Evolutionary conservation across 2,888 invertebrate species (phyloP).

Genomic region (Gnatocerus cornutus): DNA sequence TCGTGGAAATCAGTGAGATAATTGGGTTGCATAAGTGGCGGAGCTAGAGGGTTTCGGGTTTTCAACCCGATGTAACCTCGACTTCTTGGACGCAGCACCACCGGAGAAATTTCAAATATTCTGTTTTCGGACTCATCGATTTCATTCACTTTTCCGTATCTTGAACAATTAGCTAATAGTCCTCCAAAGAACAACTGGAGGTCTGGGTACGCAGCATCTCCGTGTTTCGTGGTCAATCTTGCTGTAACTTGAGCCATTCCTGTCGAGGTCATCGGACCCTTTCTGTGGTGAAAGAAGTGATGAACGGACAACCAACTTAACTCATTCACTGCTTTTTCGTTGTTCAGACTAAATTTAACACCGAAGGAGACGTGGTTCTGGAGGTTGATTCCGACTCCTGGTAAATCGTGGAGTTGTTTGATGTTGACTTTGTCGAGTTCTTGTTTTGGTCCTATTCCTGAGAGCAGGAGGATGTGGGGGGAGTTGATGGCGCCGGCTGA

Average conservation of each 20-base stretch:
- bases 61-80: conserved; percentile 77
- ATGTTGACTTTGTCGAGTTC: conserved; percentile 75
- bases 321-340: conserved; percentile 72
- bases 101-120: conserved; percentile 1
- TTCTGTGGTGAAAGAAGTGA: conserved; percentile 74
- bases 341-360: conserved; percentile 72
- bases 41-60: conserved; percentile 78
- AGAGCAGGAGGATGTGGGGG: conserved; percentile 78
- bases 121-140: conserved; percentile 56
- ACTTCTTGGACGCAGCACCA: conserved; percentile 76
- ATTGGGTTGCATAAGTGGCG: conserved; percentile 83
- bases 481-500: conserved; percentile 79
- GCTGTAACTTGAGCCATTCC: conserved; percentile 79
- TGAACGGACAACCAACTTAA: conserved; percentile 75
- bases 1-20: conserved; percentile 81
- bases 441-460: conserved; percentile 78
- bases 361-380: conserved; percentile 79
- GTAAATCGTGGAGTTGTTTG: conserved; percentile 75
- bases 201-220: conserved; percentile 75
- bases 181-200: conserved; percentile 79
- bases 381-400: conserved; percentile 77
- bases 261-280: conserved; percentile 77
- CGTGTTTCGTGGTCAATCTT: conserved; percentile 75
- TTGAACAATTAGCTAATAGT: conserved; percentile 75
- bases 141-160: conserved; percentile 70